These are phyloP conservation scores for Lycia hirtaria DNA, from an alignment of 2,888 invertebrate genomes.

Conservation along the genomic window DNA sequence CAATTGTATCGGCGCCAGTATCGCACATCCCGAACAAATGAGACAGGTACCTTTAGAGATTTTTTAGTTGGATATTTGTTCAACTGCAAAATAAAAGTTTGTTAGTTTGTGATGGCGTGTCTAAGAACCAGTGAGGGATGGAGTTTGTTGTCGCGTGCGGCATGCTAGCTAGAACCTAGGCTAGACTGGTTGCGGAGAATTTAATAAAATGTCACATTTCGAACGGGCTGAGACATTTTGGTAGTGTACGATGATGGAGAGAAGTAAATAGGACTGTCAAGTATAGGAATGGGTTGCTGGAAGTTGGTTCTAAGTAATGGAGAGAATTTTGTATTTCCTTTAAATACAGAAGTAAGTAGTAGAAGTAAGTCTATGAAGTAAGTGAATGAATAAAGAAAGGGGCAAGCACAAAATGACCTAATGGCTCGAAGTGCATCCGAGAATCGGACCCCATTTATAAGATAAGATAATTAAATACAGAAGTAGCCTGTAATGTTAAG, in stretches of 20 bases:
- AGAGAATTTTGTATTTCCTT: too few relatives aligned
- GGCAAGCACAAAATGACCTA: too few relatives aligned
- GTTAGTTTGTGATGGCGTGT: constrained; percentile 43
- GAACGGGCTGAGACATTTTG: constrained; percentile 42
- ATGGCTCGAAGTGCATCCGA: too few relatives aligned
- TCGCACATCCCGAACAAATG: not conserved
- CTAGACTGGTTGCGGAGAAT: constrained; percentile 46
- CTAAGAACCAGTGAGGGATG: constrained; percentile 29
- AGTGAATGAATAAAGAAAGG: too few relatives aligned
- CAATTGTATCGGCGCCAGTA: not conserved
- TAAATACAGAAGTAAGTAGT: too few relatives aligned
- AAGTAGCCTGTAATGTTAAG: too few relatives aligned
- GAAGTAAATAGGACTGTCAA: constrained; percentile 18
- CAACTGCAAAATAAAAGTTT: not conserved
- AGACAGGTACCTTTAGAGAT: not conserved
- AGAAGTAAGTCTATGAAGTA: too few relatives aligned
- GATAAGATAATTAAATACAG: too few relatives aligned
- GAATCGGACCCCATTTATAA: too few relatives aligned
- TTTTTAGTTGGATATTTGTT: not conserved
- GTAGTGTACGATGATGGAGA: constrained; percentile 31
- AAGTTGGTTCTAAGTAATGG: too few relatives aligned
- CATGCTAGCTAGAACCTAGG: constrained; percentile 37
- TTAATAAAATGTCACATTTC: constrained; percentile 69
- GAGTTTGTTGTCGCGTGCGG: constrained; percentile 58
- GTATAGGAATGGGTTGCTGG: not conserved